Evolutionary conservation across 2,888 invertebrate genomes (phyloP), one percentile per base, ranked within the genome.

Genomic region (Margaritifera margaritifera): DNA sequence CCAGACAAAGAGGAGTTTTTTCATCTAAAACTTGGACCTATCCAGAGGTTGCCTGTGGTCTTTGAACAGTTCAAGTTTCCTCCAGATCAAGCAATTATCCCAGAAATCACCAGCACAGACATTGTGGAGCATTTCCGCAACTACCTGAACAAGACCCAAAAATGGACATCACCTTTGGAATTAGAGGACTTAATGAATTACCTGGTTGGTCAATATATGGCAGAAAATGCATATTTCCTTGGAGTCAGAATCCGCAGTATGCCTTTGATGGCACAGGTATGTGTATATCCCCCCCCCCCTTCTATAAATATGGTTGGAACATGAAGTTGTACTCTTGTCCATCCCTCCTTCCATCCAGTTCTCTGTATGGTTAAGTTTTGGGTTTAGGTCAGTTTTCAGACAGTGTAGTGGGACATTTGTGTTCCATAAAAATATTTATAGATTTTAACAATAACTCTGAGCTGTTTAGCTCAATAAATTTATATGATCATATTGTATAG

Each of bases 11-110:
- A 76, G 11, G 72, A 72, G 25, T 87, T 86, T 72, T 80, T 79
- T 6, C 56, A 71, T 5, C 64, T 86, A 53, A 78, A 80, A n/a
- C 71, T 87, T 8, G 87, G 87, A 1, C 87, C 87, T 0, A 66
- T 87, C 22, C 79, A 80, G 53, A 74, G 81, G 31, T 78, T 85
- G 66, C 86, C 86, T 1, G 25, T 81, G 6, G 76, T 86, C 27
- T 84, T 78, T 60, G 77, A 81, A n/a, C 63, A 75, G 69, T 87
- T 87, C 75, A 83, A 84, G 63, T 80, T 85, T 66, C 85, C 86
- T 8, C 68, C 71, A 25, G 81, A 83, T 60, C 61, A 66, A 20
- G 79, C 77, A 20, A 77, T 80, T 24, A 77, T 86, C 54, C 83
- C 80, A 19, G 78, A 83, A 51, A 81, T 87, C 42, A 77, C 80